Evolutionary conservation across 2,113 vertebrate genomes (phyloP), one percentile per base, ranked within the genome.

Genomic region (Cyanoliseus patagonus): DNA sequence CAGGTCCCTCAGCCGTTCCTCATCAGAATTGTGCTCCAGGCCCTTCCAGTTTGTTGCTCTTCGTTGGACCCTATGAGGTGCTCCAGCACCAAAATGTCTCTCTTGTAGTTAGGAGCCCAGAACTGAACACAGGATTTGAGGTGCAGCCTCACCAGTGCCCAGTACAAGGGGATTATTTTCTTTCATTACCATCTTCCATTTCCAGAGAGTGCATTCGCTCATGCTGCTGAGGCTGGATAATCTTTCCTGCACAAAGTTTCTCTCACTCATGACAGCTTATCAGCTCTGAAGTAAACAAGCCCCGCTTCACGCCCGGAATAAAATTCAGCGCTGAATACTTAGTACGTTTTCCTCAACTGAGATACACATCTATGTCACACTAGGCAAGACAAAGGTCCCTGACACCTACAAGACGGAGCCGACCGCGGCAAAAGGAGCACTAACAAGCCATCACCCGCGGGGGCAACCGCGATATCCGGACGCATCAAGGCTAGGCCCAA

Each of bases 361-460:
- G 20, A n/a, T 1, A 9, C 1, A 7, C 17, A 12, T 4, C 44
- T 3, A 4, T 4, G 22, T 10, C 31, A 3, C 17, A 5, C 0
- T 41, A 6, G 41, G 12, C 1, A 3, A 3, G 23, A 10, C 52
- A 20, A 12, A 35, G 31, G 17, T 3, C 20, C 10, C 0, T 5
- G 13, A 17, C 25, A 1, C 28, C 57, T 1, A 3, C 35, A 9
- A 3, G 4, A 2, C 25, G 1, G 11, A 4, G 23, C 59, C 4
- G 52, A 7, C 11, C 1, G 35, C 8, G 7, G 17, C 35, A 1
- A 3, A 28, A 13, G 20, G 2, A 14, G 23, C 37, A 5, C 68
- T 8, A 8, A 25, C 3, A 4, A 16, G 16, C 74, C 8, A 1
- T 6, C 2, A 28, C 10, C 33, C 30, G 1, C 1, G 9, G 20